These are phyloP conservation scores for Natrix natrix DNA, from an alignment of 2,797 vertebrate genomes.

Conservation along the genomic window DNA sequence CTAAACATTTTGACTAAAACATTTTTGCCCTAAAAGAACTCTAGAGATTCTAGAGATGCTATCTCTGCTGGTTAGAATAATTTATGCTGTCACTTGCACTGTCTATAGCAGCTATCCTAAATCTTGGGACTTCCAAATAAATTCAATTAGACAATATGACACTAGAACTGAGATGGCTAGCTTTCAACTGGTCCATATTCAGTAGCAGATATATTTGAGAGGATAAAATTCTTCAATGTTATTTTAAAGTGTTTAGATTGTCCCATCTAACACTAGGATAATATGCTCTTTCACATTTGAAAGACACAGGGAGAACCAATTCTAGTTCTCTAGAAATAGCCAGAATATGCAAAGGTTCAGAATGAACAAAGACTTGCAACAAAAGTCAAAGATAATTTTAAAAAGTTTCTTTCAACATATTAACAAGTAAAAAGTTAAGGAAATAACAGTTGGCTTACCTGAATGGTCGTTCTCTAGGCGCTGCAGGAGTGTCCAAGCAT, in stretches of 20 bases:
- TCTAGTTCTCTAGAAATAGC: not conserved
- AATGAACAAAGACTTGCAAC: no score
- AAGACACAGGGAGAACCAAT: not conserved
- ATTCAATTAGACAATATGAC: not conserved
- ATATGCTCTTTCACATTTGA: not conserved
- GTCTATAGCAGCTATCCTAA: not conserved
- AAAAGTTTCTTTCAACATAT: no score
- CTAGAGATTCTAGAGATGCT: not conserved
- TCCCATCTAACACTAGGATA: not conserved
- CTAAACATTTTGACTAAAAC: not conserved
- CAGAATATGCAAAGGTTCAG: no score
- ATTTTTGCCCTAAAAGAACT: not conserved
- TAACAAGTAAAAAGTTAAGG: no score
- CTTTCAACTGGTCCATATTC: not conserved
- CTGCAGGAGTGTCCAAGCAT: no score
- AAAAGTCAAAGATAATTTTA: no score
- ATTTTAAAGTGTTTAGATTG: not conserved
- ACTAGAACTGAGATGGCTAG: no score
- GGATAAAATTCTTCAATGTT: not conserved
- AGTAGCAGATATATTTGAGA: not conserved
- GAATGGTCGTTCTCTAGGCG: no score
- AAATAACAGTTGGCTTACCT: no score
- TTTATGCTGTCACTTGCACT: not conserved
- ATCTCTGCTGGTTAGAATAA: not conserved
- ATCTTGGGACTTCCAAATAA: not conserved